Evolutionary conservation across 2,888 invertebrate species (phyloP).

Genomic region (Cabera pusaria): DNA sequence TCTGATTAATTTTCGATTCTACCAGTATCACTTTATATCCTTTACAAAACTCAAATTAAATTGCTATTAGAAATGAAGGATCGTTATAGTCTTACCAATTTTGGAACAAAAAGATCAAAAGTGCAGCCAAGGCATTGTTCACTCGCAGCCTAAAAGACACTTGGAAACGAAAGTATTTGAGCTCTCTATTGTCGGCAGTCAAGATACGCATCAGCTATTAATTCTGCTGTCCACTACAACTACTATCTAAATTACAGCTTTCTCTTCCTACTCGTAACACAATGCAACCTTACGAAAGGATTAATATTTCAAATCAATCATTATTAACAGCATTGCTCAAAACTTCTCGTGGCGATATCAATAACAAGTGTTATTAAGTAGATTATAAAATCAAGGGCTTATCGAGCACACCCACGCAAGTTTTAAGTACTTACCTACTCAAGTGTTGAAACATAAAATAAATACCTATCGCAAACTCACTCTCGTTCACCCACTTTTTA

Average conservation of each 20-base stretch:
- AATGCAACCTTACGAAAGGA: constrained; percentile 12
- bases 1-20: too few relatives aligned
- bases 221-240: constrained; percentile 1
- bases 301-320: constrained; percentile 6
- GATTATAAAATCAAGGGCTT: constrained; percentile 24
- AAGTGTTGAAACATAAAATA: constrained; percentile 50
- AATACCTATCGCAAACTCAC: constrained; percentile 25
- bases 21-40: too few relatives aligned
- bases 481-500: constrained; percentile 72
- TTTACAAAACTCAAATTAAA: too few relatives aligned
- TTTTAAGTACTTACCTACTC: constrained; percentile 49
- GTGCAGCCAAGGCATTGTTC: too few relatives aligned
- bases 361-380: constrained; percentile 21
- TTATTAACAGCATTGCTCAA: background rate
- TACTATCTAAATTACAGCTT: constrained; percentile 6
- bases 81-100: too few relatives aligned
- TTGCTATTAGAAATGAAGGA: too few relatives aligned
- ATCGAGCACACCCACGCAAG: constrained; percentile 36
- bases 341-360: constrained; percentile 2
- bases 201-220: constrained; percentile 24
- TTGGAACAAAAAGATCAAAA: too few relatives aligned
- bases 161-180: constrained; percentile 7
- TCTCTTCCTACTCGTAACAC: constrained; percentile 17
- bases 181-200: constrained; percentile 14
- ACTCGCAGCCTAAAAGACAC: too few relatives aligned